A percentile compares a stretch with the other conserved stretches of the same genome.
These are phyloP conservation scores for Thymelicus lineola DNA, from an alignment of 2,888 invertebrate species.

Conservation along the genomic window DNA sequence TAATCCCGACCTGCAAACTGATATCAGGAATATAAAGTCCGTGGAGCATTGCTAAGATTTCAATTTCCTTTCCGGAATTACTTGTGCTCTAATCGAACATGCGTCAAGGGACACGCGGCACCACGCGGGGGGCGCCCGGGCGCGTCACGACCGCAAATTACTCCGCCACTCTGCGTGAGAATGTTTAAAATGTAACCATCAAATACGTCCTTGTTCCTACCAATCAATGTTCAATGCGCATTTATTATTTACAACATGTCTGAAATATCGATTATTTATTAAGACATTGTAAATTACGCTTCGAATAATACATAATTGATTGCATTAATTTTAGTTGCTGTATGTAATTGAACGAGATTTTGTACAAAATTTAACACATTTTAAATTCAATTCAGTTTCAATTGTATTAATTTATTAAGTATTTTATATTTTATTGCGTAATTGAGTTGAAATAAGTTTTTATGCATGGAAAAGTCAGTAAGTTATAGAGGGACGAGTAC, in stretches of 20 bases:
- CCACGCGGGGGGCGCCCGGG: slow-evolving; percentile 38
- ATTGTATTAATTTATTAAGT: slow-evolving; percentile 8
- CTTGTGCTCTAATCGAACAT: slow-evolving; percentile 84
- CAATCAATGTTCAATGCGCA: slow-evolving; percentile 63
- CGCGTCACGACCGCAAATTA: slow-evolving; percentile 78
- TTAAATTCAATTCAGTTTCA: not conserved
- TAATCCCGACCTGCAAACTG: slow-evolving; percentile 60
- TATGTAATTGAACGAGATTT: not conserved
- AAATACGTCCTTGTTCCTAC: slow-evolving; percentile 64
- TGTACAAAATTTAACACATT: not conserved
- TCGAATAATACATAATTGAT: not conserved
- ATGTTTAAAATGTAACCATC: slow-evolving; percentile 80
- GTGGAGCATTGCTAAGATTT: slow-evolving; percentile 84
- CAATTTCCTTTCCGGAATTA: slow-evolving; percentile 85
- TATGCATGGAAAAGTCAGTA: slow-evolving; percentile 72
- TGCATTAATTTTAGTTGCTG: not conserved
- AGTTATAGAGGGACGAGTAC: slow-evolving; percentile 67
- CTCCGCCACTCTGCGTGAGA: slow-evolving; percentile 74
- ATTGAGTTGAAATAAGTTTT: slow-evolving; percentile 63
- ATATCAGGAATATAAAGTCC: slow-evolving; percentile 73
- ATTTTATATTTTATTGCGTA: slow-evolving; percentile 34
- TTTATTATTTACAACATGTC: slow-evolving; percentile 57
- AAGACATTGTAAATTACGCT: not conserved
- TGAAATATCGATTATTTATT: slow-evolving; percentile 1
- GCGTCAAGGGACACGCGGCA: slow-evolving; percentile 71